phyloP scores from a whole-genome alignment of 2,113 vertebrate genomes.

The Urocitellus parryii region DNA sequence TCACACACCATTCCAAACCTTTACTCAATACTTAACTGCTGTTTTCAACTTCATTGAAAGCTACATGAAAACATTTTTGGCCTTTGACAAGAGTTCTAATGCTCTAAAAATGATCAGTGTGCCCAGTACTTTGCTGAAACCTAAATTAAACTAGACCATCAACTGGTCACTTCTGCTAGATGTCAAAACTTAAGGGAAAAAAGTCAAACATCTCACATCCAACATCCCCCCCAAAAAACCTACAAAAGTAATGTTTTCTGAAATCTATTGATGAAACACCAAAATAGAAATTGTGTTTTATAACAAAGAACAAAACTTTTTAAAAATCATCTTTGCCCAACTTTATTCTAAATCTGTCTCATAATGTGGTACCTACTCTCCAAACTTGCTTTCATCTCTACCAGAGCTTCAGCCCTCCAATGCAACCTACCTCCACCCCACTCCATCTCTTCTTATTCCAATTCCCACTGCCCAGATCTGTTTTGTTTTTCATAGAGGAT shows the following conservation, averaged over 20 bases:
- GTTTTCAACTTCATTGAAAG: neutral
- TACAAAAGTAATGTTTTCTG: neutral
- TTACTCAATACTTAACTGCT: slow-evolving; percentile 41
- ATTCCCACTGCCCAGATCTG: neutral
- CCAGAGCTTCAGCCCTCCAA: neutral
- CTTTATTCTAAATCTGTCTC: neutral
- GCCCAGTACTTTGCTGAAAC: neutral
- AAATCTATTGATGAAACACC: neutral
- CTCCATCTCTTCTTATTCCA: neutral
- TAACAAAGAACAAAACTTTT: neutral
- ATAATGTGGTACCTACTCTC: neutral
- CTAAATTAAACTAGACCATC: slow-evolving; percentile 1
- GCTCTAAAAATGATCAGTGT: neutral
- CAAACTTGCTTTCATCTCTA: neutral
- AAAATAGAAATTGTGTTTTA: neutral
- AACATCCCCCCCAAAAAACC: neutral
- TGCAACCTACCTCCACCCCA: neutral
- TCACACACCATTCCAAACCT: neutral
- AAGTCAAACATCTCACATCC: neutral
- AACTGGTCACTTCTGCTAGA: neutral
- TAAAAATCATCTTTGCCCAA: neutral
- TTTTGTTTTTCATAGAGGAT: neutral
- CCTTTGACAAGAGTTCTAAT: neutral
- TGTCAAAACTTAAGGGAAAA: neutral
- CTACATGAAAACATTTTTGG: neutral